Evolutionary conservation across 2,888 invertebrate species (phyloP), one percentile per base, ranked within the genome.

Genomic region (Dasysyrphus albostriatus): DNA sequence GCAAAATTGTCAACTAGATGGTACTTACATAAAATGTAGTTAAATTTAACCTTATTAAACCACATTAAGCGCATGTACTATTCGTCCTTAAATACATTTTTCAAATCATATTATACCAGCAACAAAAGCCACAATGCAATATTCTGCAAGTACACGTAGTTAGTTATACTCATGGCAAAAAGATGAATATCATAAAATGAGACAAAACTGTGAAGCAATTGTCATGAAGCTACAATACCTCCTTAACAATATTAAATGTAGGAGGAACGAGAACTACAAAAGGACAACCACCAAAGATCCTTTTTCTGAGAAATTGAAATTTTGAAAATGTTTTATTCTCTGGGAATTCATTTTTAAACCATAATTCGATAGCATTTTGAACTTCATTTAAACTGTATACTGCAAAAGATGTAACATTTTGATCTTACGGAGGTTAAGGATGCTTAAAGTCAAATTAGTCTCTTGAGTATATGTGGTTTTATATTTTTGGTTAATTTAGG

Each of bases 331-430:
- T 63, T 3, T 32, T 63, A 6, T 10, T 44, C 16, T 32, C 16
- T 32, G 44, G 10, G 6, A 32, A 47, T 32, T n/a, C n/a, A n/a
- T n/a, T 32, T n/a, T 9, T 42, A 29, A 24, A 32, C 63, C 29
- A 44, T 44, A 63, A 44, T 44, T 44, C 44, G 8, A 32, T n/a
- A 29, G 63, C 29, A 63, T 42, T 63, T 63, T 37, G 12, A 58
- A 37, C 37, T 63, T 29, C n/a, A 63, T 42, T 42, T 63, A 44
- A 63, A 63, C 44, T 9, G 16, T 47, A n/a, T n/a, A 63, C 44
- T 63, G 44, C 44, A 63, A 63, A 63, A 44, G 10, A 10, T 32
- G 29, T 63, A 47, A 24, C 63, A 63, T 63, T 29, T 44, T n/a
- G 29, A 44, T 29, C 9, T 44, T n/a, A 10, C 9, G 39, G 10